Evolutionary conservation across 1,140 invertebrate species (phyloP), one percentile per base, ranked within the genome.

Genomic region (Aplysia californica): DNA sequence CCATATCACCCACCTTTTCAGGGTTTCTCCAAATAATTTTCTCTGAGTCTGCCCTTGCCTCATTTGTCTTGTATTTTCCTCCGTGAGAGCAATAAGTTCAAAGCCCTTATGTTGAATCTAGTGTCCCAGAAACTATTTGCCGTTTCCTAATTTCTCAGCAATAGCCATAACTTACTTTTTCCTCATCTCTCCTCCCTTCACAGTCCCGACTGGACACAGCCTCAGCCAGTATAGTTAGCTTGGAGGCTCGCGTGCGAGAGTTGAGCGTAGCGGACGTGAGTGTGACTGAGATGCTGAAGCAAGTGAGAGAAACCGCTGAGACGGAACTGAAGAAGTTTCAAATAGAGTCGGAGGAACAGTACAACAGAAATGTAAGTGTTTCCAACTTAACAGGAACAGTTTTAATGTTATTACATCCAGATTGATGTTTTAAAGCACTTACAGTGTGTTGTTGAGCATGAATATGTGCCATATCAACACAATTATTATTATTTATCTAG

Each of bases 321-420:
- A 65, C 72, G 29, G 86, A 87, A 68, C 74, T 87, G 35, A 67
- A 64, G 33, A 82, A 80, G 61, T 87, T 81, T 55, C 78, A 83
- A 58, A n/a, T 65, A 4, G 85, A 87, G 61, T 83, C 84, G 35
- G 83, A 86, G 44, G 80, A 79, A 58, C 74, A 77, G 39, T 84
- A 83, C 58, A 80, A 35, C 36, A 79, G 77, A 78, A 87, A 82
- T 82, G 82, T 87, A 72, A 83, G 82, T 80, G n/a, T 71, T 20
- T 20, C 1, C 26, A 50, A 20, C 21, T n/a, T 59, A 10, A 66
- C n/a, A n/a, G n/a, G n/a, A n/a, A n/a, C n/a, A n/a, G n/a, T n/a
- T n/a, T n/a, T n/a, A n/a, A n/a, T n/a, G n/a, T n/a, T n/a, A n/a
- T n/a, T n/a, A n/a, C n/a, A n/a, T n/a, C n/a, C n/a, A n/a, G n/a